Evolutionary conservation across 1,140 invertebrate species (phyloP).

Genomic region (Colletes gigas): DNA sequence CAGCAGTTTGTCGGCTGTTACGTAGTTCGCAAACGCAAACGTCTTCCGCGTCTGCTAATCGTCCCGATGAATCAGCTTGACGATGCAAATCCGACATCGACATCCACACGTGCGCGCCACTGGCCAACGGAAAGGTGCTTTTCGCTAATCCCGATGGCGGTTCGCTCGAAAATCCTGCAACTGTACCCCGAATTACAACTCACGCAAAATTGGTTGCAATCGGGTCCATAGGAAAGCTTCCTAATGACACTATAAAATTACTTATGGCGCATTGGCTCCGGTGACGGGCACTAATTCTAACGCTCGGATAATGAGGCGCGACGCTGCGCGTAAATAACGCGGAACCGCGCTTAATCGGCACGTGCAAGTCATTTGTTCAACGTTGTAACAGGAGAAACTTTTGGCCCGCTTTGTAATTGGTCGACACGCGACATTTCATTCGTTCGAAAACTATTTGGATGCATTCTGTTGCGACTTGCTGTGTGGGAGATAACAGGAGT

Average conservation of each 20-base stretch:
- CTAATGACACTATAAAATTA: constrained; percentile 72
- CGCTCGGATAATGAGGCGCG: constrained; percentile 66
- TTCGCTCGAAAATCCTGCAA: constrained; percentile 17
- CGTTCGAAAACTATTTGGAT: background rate
- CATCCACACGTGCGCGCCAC: no score
- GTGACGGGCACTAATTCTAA: constrained; percentile 67
- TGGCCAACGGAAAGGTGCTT: constrained; percentile 10
- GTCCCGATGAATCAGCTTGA: constrained; percentile 12
- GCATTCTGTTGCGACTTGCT: no score
- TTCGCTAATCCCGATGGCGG: constrained; percentile 48
- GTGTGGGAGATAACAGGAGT: no score
- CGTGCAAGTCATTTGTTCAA: constrained; percentile 39
- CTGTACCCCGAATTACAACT: constrained; percentile 58
- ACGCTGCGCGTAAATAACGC: constrained; percentile 49
- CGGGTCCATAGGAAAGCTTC: constrained; percentile 63
- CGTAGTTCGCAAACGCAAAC: constrained; percentile 1
- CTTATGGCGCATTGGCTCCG: constrained; percentile 57
- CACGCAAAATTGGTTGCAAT: constrained; percentile 61
- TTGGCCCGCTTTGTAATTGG: constrained; percentile 10
- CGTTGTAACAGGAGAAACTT: constrained; percentile 52
- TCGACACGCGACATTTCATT: background rate
- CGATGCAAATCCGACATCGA: constrained; percentile 33
- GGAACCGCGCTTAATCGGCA: constrained; percentile 54
- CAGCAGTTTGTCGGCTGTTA: constrained; percentile 15
- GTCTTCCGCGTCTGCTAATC: constrained; percentile 32